Percentiles rank a stretch among this genome's conserved stretches.
phyloP scores from a whole-genome alignment of 2,113 vertebrate species.

The Microcebus tavaratra region DNA sequence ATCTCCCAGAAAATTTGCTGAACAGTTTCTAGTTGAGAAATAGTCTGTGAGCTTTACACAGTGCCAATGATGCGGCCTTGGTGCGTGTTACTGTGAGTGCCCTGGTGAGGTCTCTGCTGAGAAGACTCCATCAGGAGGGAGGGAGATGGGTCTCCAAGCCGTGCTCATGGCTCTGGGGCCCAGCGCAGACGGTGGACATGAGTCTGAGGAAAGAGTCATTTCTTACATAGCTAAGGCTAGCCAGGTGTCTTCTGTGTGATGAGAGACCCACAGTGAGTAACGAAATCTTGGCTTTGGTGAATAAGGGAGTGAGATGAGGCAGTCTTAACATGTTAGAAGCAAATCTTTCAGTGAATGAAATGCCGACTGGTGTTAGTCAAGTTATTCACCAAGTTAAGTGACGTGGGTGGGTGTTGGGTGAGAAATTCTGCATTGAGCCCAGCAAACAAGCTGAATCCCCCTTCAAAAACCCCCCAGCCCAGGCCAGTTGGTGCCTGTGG shows the following conservation, averaged over 20 bases:
- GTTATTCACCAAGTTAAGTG: background rate
- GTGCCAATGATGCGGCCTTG: background rate
- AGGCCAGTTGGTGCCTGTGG: background rate
- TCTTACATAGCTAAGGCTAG: background rate
- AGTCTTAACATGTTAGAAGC: background rate
- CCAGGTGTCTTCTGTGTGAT: background rate
- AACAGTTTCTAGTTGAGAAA: background rate
- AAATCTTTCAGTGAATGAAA: conserved; percentile 45
- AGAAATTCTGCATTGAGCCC: too few species aligned
- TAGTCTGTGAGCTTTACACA: background rate
- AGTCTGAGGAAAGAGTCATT: background rate
- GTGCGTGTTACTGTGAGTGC: background rate
- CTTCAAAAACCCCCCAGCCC: background rate
- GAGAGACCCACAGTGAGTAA: background rate
- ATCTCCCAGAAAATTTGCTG: background rate
- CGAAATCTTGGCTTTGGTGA: background rate
- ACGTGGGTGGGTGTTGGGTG: background rate
- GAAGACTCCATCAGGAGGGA: background rate
- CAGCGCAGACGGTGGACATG: background rate
- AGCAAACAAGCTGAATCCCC: background rate
- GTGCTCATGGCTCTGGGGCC: background rate
- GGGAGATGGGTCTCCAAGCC: background rate
- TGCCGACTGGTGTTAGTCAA: background rate
- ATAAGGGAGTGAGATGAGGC: background rate
- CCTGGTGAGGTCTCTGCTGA: background rate